These are phyloP conservation scores for Loriculus beryllinus DNA, from an alignment of 2,797 vertebrate species.

Conservation along the genomic window DNA sequence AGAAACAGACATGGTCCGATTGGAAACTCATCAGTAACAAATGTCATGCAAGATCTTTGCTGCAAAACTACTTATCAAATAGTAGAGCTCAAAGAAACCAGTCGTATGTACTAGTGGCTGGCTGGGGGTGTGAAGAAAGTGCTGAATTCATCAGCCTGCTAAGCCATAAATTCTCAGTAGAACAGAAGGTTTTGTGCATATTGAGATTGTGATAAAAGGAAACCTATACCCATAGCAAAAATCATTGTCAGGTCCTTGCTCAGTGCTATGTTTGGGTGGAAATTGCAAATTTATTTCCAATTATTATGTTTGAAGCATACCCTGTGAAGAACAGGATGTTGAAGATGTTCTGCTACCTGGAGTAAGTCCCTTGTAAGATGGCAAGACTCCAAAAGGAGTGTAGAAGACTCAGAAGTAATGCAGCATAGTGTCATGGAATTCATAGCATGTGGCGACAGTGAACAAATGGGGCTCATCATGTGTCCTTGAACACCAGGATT, in stretches of 20 bases:
- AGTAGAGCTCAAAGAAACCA: neutral
- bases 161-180: neutral
- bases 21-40: constrained; percentile 5
- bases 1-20: neutral
- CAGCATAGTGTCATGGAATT: neutral
- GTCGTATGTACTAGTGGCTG: neutral
- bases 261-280: neutral
- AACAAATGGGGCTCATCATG: neutral
- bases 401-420: neutral
- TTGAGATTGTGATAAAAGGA: neutral
- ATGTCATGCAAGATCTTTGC: neutral
- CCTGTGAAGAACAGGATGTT: neutral
- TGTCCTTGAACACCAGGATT: neutral
- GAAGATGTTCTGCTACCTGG: neutral
- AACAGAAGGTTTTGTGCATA: neutral
- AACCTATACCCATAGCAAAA: neutral
- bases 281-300: neutral
- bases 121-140: neutral
- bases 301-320: neutral
- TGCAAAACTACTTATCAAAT: neutral
- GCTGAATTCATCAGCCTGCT: neutral
- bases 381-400: neutral
- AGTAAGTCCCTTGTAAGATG: neutral
- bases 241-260: neutral
- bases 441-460: neutral